phyloP scores from a whole-genome alignment of 1,140 invertebrate species.

The Nasonia longicornis region DNA sequence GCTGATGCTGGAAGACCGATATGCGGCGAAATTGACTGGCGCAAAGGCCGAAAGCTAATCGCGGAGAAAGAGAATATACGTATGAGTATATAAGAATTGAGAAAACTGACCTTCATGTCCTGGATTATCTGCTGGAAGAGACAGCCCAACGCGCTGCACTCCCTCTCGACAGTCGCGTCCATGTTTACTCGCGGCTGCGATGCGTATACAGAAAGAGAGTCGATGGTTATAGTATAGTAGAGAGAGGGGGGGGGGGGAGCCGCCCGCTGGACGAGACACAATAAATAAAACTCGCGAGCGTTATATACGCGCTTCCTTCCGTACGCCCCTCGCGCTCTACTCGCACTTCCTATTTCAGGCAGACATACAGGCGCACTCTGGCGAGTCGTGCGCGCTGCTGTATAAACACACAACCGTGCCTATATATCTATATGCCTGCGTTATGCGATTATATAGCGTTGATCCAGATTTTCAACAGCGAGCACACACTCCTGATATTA shows the following conservation, averaged over 20 bases:
- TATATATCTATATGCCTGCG: background rate
- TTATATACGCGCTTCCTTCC: background rate
- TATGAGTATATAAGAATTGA: background rate
- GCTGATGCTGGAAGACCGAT: background rate
- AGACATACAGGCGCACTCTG: background rate
- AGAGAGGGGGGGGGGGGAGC: background rate
- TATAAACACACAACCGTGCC: background rate
- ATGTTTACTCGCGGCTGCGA: slow-evolving; percentile 60
- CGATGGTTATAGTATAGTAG: background rate
- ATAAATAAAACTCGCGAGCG: background rate
- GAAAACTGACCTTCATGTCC: slow-evolving; percentile 79
- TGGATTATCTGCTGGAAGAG: slow-evolving; percentile 87
- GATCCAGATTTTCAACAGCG: too few relatives aligned
- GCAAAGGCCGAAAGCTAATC: background rate
- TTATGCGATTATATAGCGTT: background rate
- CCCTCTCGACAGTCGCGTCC: slow-evolving; percentile 79
- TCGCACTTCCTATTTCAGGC: background rate
- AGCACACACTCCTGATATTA: background rate
- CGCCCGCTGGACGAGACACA: background rate
- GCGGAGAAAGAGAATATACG: background rate
- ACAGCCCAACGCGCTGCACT: slow-evolving; percentile 83
- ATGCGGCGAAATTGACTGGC: background rate
- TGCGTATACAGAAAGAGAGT: background rate
- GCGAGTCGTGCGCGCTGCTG: background rate
- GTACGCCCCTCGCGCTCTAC: background rate